Percentiles rank a stretch among this genome's conserved stretches.
These are phyloP conservation scores for Eospalax fontanierii DNA, from an alignment of 2,797 vertebrate genomes.

Conservation along the genomic window DNA sequence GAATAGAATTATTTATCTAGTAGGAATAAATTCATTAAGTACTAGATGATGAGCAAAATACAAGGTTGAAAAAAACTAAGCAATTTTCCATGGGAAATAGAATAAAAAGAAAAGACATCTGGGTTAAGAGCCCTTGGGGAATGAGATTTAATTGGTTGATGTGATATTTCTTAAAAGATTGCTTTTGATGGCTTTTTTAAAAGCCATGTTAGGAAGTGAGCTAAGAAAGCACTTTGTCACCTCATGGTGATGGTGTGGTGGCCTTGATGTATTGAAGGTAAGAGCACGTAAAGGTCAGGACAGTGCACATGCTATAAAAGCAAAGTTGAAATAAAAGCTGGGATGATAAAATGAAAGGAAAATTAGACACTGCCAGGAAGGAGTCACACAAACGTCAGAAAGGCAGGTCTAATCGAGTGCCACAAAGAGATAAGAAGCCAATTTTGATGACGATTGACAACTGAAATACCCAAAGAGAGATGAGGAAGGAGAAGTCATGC, in stretches of 20 bases:
- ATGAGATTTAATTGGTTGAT: constrained; percentile 44
- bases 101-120: constrained; percentile 63
- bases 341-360: constrained; percentile 5
- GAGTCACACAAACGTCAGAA: background rate
- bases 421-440: background rate
- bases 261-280: background rate
- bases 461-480: background rate
- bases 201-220: constrained; percentile 1
- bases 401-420: constrained; percentile 11
- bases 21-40: constrained; percentile 62
- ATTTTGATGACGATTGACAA: constrained; percentile 8
- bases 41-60: constrained; percentile 54
- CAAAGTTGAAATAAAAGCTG: constrained; percentile 11
- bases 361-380: background rate
- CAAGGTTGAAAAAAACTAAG: constrained; percentile 13
- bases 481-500: background rate
- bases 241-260: background rate
- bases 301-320: background rate
- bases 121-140: constrained; percentile 15
- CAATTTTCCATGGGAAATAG: constrained; percentile 52
- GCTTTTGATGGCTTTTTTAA: constrained; percentile 48
- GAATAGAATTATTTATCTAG: constrained; percentile 40
- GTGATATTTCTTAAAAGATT: constrained; percentile 61
- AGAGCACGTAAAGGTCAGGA: background rate
- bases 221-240: background rate